Base-by-base conservation (phyloP, 2,888 invertebrate species). In the Apamea anceps region DNA sequence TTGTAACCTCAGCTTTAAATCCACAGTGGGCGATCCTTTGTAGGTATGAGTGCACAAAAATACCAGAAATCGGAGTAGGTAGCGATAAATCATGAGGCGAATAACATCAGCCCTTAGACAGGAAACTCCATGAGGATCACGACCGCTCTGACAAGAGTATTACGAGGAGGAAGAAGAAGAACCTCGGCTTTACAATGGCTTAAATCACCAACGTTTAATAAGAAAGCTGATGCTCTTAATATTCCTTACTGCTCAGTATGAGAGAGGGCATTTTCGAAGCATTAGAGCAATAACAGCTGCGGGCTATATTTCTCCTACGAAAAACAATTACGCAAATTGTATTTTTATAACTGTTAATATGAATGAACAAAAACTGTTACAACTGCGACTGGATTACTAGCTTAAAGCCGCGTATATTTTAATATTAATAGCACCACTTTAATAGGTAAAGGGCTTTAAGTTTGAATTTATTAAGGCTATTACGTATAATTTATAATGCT, bases 391-490 rank as follows among this genome's bases (percentile, higher is more conserved):
- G 81, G 87, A 80, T 87, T 75, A 81, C 83, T 68, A 72, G 80
- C 72, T 84, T 84, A 79, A 77, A 81, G 65, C 76, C 60, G 42
- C 75, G 71, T 77, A 81, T 75, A 86, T 87, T 87, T 87, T 80
- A 80, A 87, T 87, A 84, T 88, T 84, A 82, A 88, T 85, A 86
- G 82, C 81, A 21, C 63, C 74, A 83, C 67, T 88, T 84, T 88
- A 80, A 82, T 88, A 82, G 77, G 77, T 75, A 77, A 86, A 81
- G 48, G 78, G 86, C 62, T 84, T 84, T 80, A 84, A 79, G 76
- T 86, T 88, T 75, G 18, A 88, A 86, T 88, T 88, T 88, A 86
- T 88, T 62, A 73, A 66, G 32, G 86, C 78, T 72, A 88, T 88
- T 86, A 82, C 62, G 60, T 62, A 71, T 84, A 85, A 86, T 83